Evolutionary conservation across 2,113 vertebrate species (phyloP).

Genomic region (Mus pahari): DNA sequence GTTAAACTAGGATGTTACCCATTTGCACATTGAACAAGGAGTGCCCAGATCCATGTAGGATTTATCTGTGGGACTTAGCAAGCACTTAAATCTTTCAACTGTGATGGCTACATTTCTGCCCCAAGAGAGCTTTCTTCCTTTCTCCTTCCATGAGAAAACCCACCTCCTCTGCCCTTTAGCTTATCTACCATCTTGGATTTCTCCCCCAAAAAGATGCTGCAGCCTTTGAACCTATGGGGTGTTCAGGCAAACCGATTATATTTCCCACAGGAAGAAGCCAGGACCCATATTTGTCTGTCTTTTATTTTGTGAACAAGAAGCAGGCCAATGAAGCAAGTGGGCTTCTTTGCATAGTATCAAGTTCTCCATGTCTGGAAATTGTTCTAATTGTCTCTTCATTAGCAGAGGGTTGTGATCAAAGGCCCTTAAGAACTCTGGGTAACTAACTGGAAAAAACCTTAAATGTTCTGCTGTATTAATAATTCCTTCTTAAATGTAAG

Average conservation of each 20-base stretch:
- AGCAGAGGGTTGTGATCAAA: neutral
- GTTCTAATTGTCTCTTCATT: neutral
- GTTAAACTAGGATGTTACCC: neutral
- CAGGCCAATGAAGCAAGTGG: neutral
- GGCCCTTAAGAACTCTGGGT: neutral
- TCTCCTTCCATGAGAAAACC: neutral
- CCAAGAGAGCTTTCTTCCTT: neutral
- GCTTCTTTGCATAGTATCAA: neutral
- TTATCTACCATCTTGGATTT: neutral
- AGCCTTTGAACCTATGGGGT: neutral
- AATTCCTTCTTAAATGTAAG: neutral
- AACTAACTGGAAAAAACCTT: neutral
- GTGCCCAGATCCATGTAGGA: rapidly evolving
- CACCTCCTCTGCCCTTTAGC: neutral
- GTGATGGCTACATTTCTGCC: neutral
- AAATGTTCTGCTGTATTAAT: neutral
- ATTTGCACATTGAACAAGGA: neutral
- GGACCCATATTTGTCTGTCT: neutral
- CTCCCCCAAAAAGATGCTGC: neutral
- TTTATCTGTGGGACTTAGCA: too few species aligned
- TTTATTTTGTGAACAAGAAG: neutral
- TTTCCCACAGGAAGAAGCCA: neutral
- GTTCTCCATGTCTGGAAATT: neutral
- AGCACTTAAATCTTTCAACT: neutral
- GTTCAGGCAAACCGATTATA: neutral